Evolutionary conservation across 2,888 invertebrate species (phyloP), one percentile per base, ranked within the genome.

Genomic region (Pollenia griseotomentosa): DNA sequence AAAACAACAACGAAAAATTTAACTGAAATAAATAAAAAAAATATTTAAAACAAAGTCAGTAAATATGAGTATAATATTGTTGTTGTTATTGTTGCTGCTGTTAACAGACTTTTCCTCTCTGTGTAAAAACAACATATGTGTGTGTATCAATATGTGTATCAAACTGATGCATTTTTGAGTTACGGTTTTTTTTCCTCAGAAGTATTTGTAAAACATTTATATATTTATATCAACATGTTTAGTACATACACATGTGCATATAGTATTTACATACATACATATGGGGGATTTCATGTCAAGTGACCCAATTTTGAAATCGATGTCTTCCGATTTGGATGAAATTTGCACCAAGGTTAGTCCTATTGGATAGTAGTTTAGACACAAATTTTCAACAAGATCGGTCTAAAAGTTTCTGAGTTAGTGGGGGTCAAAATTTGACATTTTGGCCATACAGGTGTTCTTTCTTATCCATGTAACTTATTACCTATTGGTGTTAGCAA

Each of bases 31-130:
- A 71, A 79, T 51, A 53, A 63, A 65, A 55, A 68, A 61, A 14
- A 53, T 53, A 70, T 80, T 80, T 23, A 59, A 70, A 80, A 80
- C 53, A 63, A 70, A 71, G 61, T 80, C 44, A 70, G 66, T 82
- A 57, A 59, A 63, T 61, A 53, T 46, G 48, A 59, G 55, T 61
- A 53, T 46, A 40, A 9, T 59, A n/a, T 51, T 65, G 42, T 46
- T 82, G 40, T 73, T 51, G 79, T 19, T 84, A 48, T 23, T 86
- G 79, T 55, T 74, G 53, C 23, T 55, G 70, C 65, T 61, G 23
- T 78, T 66, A 61, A 23, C 65, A 74, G 53, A 57, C 44, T 75
- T 78, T 71, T 71, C 71, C 16, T 80, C 48, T 12, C 42, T 53
- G 66, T 48, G 59, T 53, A 44, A 9, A 33, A 44, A 48, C 3